These are phyloP conservation scores for Temnothorax longispinosus DNA, from an alignment of 1,140 invertebrate genomes.

Conservation along the genomic window DNA sequence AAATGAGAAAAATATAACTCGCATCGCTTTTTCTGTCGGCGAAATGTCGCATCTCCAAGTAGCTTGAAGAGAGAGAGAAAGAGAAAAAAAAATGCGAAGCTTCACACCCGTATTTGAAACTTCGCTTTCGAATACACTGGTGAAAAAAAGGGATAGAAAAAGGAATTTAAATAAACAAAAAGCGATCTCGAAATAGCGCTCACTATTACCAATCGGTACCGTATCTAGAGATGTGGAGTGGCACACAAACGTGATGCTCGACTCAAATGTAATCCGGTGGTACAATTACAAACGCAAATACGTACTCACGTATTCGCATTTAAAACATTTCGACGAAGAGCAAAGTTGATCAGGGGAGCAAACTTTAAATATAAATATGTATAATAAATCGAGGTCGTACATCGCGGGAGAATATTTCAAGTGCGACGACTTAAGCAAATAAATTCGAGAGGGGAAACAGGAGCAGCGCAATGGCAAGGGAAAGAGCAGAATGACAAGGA, in stretches of 20 bases:
- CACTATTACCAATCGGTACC: neutral
- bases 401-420: neutral
- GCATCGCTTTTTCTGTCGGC: neutral
- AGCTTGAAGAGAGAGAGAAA: neutral
- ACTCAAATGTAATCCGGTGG: too few species aligned
- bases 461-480: neutral
- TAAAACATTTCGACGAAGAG: slow-evolving; percentile 17
- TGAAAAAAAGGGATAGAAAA: neutral
- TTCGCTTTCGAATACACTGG: neutral
- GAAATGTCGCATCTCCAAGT: neutral
- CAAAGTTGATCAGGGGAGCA: neutral
- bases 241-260: neutral
- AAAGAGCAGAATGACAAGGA: neutral
- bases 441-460: slow-evolving; percentile 21
- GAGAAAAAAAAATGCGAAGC: neutral
- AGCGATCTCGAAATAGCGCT: slow-evolving; percentile 32
- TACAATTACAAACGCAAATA: slow-evolving; percentile 24
- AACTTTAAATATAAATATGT: slow-evolving; percentile 10
- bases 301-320: slow-evolving; percentile 23
- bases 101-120: neutral
- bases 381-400: neutral
- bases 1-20: neutral
- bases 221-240: neutral
- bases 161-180: slow-evolving; percentile 27
- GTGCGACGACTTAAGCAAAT: slow-evolving; percentile 15